These are phyloP conservation scores for Peromyscus maniculatus DNA, from an alignment of 2,113 vertebrate species.

Conservation along the genomic window DNA sequence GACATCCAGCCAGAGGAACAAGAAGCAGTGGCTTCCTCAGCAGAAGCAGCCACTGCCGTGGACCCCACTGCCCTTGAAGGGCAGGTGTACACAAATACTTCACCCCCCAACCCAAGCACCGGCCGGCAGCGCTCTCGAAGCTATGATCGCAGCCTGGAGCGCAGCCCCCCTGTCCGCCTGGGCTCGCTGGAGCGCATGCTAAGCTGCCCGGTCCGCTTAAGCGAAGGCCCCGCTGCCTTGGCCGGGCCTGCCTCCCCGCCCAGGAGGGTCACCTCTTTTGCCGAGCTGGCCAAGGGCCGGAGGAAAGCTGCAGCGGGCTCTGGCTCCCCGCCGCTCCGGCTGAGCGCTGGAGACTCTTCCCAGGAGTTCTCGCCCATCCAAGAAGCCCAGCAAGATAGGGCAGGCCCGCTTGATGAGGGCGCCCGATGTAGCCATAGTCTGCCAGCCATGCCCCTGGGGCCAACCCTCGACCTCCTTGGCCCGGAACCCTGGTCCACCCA, in stretches of 20 bases:
- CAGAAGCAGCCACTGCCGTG: slow-evolving; percentile 68
- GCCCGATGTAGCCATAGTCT: slow-evolving; percentile 88
- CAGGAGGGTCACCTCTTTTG: slow-evolving; percentile 95
- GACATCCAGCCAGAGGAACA: slow-evolving; percentile 81
- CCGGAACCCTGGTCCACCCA: slow-evolving; percentile 85
- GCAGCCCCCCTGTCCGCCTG: slow-evolving; percentile 89
- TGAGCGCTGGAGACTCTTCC: slow-evolving; percentile 86
- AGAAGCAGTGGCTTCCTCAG: slow-evolving; percentile 73
- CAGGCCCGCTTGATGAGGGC: slow-evolving; percentile 80
- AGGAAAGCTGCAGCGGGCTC: slow-evolving; percentile 88
- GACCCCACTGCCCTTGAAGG: slow-evolving; percentile 89
- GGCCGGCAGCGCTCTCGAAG: slow-evolving; percentile 94
- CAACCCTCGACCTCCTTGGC: slow-evolving; percentile 89
- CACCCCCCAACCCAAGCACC: slow-evolving; percentile 89
- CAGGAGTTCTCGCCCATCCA: slow-evolving; percentile 93
- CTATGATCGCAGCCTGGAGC: slow-evolving; percentile 96
- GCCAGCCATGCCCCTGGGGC: slow-evolving; percentile 88
- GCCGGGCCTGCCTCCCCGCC: slow-evolving; percentile 85
- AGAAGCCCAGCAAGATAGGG: slow-evolving; percentile 87
- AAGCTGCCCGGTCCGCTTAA: slow-evolving; percentile 96
- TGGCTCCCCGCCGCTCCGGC: slow-evolving; percentile 85
- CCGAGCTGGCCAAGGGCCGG: slow-evolving; percentile 95
- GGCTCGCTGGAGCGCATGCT: slow-evolving; percentile 97
- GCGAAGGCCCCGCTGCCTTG: slow-evolving; percentile 88
- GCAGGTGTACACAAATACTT: slow-evolving; percentile 95